Conservation (phyloP, 1,140 invertebrate species). For the Trichogramma pretiosum region DNA sequence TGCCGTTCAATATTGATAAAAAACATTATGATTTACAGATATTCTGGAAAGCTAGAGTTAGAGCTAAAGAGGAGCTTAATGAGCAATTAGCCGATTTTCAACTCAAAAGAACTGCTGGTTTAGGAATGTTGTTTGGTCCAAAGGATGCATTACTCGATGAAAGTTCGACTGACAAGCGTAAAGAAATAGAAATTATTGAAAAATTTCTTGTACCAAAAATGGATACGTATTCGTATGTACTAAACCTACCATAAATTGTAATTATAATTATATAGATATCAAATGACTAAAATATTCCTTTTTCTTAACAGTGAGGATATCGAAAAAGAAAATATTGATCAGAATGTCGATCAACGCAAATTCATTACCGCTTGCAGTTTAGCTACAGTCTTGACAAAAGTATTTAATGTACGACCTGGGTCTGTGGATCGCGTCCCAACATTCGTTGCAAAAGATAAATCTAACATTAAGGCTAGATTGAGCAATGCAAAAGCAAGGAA, state of each 20-base stretch:
- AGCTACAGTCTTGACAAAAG: conserved; percentile 67
- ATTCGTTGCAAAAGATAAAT: conserved; percentile 79
- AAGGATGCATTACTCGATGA: conserved; percentile 71
- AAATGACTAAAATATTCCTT: not conserved
- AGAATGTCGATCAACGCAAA: conserved; percentile 55
- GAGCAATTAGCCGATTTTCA: conserved; percentile 85
- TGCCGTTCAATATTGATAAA: no score
- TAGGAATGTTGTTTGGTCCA: conserved; percentile 82
- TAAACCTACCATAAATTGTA: not conserved
- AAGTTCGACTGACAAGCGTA: conserved; percentile 70
- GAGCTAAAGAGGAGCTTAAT: conserved; percentile 78
- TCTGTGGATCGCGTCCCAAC: conserved; percentile 62
- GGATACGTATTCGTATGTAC: conserved; percentile 59
- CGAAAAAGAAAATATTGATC: conserved; percentile 60
- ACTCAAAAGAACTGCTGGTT: conserved; percentile 78
- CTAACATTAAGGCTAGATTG: conserved; percentile 57
- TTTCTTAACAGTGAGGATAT: conserved; percentile 55
- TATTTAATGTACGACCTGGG: conserved; percentile 56
- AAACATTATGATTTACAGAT: conserved; percentile 39
- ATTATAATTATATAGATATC: not conserved
- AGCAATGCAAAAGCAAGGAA: conserved; percentile 67
- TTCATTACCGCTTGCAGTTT: conserved; percentile 68
- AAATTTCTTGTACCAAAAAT: conserved; percentile 63
- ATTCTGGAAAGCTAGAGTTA: conserved; percentile 77
- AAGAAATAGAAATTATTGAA: conserved; percentile 70